A percentile compares a stretch with the other conserved stretches of the same genome.
phyloP scores from a whole-genome alignment of 2,797 vertebrate species.

The Psittacula echo region DNA sequence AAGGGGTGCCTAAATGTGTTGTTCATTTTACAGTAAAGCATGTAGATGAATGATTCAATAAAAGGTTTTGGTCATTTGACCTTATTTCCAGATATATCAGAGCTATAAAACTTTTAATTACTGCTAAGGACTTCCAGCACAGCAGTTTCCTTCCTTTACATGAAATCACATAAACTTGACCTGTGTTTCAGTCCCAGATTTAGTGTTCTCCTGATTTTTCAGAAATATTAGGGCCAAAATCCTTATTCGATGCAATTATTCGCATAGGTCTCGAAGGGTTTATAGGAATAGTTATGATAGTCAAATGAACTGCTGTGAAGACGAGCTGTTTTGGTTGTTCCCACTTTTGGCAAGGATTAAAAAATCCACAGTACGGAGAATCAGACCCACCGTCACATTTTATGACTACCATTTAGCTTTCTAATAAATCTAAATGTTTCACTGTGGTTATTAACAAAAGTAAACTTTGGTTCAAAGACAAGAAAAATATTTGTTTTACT shows the following conservation, averaged over 20 bases:
- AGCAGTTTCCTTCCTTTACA: not conserved
- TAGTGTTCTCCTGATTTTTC: not conserved
- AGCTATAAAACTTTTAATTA: not conserved
- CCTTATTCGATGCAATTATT: not conserved
- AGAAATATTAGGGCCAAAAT: not conserved
- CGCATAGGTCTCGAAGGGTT: not conserved
- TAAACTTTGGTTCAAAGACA: not conserved
- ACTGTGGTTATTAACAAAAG: not conserved
- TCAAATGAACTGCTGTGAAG: not conserved
- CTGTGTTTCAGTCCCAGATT: not conserved
- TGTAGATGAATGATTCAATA: not conserved
- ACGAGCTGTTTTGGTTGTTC: not conserved
- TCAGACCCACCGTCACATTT: not conserved
- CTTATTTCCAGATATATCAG: not conserved
- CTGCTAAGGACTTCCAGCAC: not conserved
- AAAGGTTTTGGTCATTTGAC: not conserved
- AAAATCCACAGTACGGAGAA: not conserved
- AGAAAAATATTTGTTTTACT: not conserved
- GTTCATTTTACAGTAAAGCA: not conserved
- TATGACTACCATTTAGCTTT: not conserved
- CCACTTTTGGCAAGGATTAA: not conserved
- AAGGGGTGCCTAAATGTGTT: not conserved
- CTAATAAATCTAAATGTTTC: not conserved
- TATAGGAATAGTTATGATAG: not conserved
- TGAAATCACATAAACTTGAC: not conserved